Evolutionary conservation across 2,113 vertebrate genomes (phyloP), one percentile per base, ranked within the genome.

Genomic region (Climacteris rufus): DNA sequence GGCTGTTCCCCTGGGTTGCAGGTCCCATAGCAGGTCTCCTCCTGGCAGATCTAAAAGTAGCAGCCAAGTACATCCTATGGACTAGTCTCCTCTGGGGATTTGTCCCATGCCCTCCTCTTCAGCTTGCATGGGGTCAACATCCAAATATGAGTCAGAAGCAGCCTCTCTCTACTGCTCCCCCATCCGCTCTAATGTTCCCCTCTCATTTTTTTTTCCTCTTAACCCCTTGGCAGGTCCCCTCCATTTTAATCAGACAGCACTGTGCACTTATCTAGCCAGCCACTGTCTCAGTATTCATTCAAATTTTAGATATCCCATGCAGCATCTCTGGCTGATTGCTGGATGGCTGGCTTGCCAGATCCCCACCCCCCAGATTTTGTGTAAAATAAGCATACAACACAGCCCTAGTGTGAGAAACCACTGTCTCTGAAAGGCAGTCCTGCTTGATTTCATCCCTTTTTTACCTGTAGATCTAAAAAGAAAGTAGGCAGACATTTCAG

Each of bases 21-120:
- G 33, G 11, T 59, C 24, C 15, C 4, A 1, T 8, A 45, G 39
- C 11, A 74, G 15, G 3, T 74, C 45, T 85, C 23, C 7, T 76
- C 40, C 56, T 79, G n/a, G 10, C 10, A 68, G 23, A 28, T 27
- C 37, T 28, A 56, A 50, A 72, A 59, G 6, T 10, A 63, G n/a
- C 22, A 60, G 19, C n/a, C 0, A 0, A 71, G 22, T 50, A 10
- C 8, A 35, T 66, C 17, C 25, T 28, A 28, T 10, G 33, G 42
- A 23, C 20, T 47, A 14, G 3, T 21, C 3, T 0, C 0, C 3
- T 37, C 10, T n/a, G 11, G 3, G 19, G 42, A 6, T 66, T 24
- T 63, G n/a, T 14, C 13, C 33, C 18, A 5, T 15, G 2, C 31
- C 44, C 27, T 66, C 53, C 45, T 39, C 56, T 78, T 84, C 33